Evolutionary conservation across 1,140 invertebrate species (phyloP), one percentile per base, ranked within the genome.

Genomic region (Drosophila pruinosa): DNA sequence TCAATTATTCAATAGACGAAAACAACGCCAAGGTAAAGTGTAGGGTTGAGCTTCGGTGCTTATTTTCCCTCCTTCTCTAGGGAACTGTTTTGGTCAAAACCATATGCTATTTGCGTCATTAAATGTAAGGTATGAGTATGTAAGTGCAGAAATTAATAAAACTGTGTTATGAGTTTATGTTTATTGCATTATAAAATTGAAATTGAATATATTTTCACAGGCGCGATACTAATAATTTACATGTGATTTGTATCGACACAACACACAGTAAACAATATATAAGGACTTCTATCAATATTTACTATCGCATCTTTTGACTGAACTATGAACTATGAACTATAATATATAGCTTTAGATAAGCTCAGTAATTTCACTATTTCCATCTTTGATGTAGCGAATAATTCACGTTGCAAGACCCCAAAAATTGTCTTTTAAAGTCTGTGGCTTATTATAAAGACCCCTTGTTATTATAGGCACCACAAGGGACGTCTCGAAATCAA

Each of bases 1-100:
- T 81, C 78, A 81, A 81, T 81, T 81, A 81, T 81, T 81, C 73
- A 80, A 73, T 62, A 76, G 72, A 69, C 63, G 59, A 76, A 81
- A 80, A 72, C 78, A 81, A 72, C 45, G 21, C 43, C n/a, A 71
- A 70, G 38, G 71, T 79, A 31, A 5, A 54, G 26, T 56, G 17
- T 19, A 47, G 12, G 36, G 22, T 15, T 15, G 26, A 38, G 28
- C 14, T 17, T 22, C n/a, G 4, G n/a, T 26, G 36, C 36, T 41
- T 57, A 58, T 17, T 22, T 5, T 7, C 7, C 17, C 17, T 10
- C 14, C 21, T 19, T 38, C 17, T 14, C 4, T 38, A 48, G 43
- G 41, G 47, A 10, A 52, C 26, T 52, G 45, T 43, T 57, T 52
- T 71, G 31, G 15, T 61, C 59, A 21, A 24, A 26, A 39, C 4